These are phyloP conservation scores for Cyrtorhinus lividipennis DNA, from an alignment of 1,140 invertebrate genomes.

Conservation along the genomic window DNA sequence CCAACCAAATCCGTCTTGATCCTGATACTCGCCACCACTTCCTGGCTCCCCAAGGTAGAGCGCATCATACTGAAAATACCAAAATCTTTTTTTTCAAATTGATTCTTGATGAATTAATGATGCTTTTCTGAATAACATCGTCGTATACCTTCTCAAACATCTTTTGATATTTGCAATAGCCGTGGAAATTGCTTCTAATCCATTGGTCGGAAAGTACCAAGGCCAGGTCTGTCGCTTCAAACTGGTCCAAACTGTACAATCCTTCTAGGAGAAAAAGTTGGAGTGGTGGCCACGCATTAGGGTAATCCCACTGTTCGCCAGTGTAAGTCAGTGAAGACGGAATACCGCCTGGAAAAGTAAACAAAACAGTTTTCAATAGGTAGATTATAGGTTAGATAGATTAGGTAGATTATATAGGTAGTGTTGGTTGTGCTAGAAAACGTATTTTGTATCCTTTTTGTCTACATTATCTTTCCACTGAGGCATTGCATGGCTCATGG, in stretches of 20 bases:
- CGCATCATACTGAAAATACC: slow-evolving; percentile 53
- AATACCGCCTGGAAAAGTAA: slow-evolving; percentile 44
- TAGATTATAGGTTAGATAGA: neutral
- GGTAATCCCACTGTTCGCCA: slow-evolving; percentile 79
- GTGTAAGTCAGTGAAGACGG: slow-evolving; percentile 52
- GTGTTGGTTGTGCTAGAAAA: no score
- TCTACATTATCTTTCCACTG: no score
- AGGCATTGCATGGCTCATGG: no score
- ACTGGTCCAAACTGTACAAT: slow-evolving; percentile 34
- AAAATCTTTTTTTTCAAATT: slow-evolving; percentile 11
- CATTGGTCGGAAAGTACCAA: slow-evolving; percentile 40
- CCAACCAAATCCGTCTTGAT: slow-evolving; percentile 89
- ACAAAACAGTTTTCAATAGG: neutral
- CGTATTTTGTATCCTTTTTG: no score
- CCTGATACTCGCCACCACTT: slow-evolving; percentile 75
- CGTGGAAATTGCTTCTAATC: slow-evolving; percentile 40
- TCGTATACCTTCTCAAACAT: slow-evolving; percentile 79
- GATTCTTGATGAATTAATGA: no score
- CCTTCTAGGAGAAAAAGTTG: slow-evolving; percentile 48
- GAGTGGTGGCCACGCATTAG: slow-evolving; percentile 76
- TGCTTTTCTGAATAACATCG: neutral
- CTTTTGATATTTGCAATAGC: slow-evolving; percentile 35
- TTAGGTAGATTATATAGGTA: no score
- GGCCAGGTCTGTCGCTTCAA: slow-evolving; percentile 34
- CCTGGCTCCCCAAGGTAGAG: slow-evolving; percentile 52